Evolutionary conservation across 2,888 invertebrate genomes (phyloP).

Genomic region (Phortica okadai): DNA sequence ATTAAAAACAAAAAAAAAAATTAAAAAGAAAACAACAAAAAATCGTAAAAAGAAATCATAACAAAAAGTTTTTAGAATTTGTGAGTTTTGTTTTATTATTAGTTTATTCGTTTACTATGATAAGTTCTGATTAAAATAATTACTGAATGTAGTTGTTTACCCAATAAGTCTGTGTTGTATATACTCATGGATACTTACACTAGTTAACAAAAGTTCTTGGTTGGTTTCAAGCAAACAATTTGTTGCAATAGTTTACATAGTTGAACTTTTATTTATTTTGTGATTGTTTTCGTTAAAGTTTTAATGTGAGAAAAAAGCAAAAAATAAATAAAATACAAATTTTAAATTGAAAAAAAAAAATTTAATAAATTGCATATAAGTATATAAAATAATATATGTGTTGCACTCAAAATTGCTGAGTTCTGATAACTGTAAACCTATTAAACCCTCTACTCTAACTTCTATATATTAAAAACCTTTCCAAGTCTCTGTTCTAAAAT

Average conservation of each 20-base stretch:
- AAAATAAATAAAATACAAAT: neutral
- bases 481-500: too few species aligned
- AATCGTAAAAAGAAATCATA: neutral
- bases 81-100: neutral
- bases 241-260: neutral
- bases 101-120: neutral
- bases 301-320: neutral
- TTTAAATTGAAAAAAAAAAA: neutral
- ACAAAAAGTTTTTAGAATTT: neutral
- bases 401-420: too few species aligned
- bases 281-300: constrained; percentile 19
- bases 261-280: constrained; percentile 5
- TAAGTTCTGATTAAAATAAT: constrained; percentile 37
- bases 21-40: neutral
- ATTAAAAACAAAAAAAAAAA: neutral
- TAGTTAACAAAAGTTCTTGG: neutral
- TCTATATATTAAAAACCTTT: too few species aligned
- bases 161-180: constrained; percentile 26
- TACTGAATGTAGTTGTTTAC: neutral
- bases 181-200: neutral
- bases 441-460: too few species aligned
- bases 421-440: too few species aligned
- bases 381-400: neutral
- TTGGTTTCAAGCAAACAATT: neutral
- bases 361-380: neutral